These are phyloP conservation scores for Hemicrepidius hirtus DNA, from an alignment of 2,888 invertebrate species.

Conservation along the genomic window DNA sequence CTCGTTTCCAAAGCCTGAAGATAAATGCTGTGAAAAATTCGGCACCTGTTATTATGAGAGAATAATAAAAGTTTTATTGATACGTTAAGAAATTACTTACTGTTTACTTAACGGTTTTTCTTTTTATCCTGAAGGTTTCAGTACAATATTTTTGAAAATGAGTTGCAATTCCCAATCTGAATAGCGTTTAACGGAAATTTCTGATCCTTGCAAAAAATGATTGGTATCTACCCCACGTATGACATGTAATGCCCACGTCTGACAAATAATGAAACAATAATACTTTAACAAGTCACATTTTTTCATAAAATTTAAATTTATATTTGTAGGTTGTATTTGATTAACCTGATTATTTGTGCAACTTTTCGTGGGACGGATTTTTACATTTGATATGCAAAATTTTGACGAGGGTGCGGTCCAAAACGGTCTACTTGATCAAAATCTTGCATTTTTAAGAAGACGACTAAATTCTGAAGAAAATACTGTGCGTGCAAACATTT, in stretches of 20 bases:
- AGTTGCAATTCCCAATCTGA: too few relatives aligned
- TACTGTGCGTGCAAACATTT: not conserved
- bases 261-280: conserved; percentile 15
- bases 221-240: conserved; percentile 19
- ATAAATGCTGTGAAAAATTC: too few relatives aligned
- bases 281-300: conserved; percentile 21
- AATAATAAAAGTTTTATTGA: too few relatives aligned
- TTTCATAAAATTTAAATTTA: conserved; percentile 23
- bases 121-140: too few relatives aligned
- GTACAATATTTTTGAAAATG: too few relatives aligned
- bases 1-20: too few relatives aligned
- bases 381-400: conserved; percentile 23
- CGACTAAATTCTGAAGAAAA: not conserved
- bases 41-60: too few relatives aligned
- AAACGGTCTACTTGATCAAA: not conserved
- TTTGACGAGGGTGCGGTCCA: conserved; percentile 2
- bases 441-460: conserved; percentile 4
- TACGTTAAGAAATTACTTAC: too few relatives aligned
- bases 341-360: conserved; percentile 19
- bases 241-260: conserved; percentile 11
- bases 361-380: conserved; percentile 15
- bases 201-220: conserved; percentile 20
- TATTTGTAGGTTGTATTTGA: conserved; percentile 20
- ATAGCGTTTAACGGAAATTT: too few relatives aligned
- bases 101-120: too few relatives aligned